phyloP scores from a whole-genome alignment of 92 coral and sea anemone genomes.

The Pocillopora meandrina region DNA sequence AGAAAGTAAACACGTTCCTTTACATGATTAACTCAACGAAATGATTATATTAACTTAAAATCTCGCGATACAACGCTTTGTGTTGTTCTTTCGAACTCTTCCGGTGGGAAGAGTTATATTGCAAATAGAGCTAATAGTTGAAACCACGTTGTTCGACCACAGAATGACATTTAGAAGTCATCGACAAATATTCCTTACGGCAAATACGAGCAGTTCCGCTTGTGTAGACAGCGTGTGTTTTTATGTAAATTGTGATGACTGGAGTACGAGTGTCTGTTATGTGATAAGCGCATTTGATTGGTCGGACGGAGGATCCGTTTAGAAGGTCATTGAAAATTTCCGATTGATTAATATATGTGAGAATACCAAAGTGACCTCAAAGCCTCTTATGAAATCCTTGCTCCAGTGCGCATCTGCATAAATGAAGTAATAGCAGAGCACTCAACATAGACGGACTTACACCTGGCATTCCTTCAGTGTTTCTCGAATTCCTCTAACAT shows the following conservation, averaged over 20 bases:
- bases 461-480: constrained; percentile 32
- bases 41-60: background rate
- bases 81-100: background rate
- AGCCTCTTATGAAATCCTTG: constrained; percentile 25
- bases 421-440: constrained; percentile 17
- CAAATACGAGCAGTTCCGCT: constrained; percentile 12
- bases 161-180: background rate
- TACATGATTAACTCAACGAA: background rate
- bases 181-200: background rate
- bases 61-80: background rate
- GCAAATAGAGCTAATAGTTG: background rate
- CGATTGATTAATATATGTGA: constrained; percentile 39
- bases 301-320: constrained; percentile 9
- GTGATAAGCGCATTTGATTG: constrained; percentile 22
- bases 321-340: constrained; percentile 41
- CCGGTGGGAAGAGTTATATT: background rate
- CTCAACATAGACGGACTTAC: constrained; percentile 28
- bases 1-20: background rate
- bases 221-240: constrained; percentile 1
- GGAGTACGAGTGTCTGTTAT: constrained; percentile 19
- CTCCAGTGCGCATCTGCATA: constrained; percentile 48
- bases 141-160: background rate
- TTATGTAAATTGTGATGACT: constrained; percentile 35
- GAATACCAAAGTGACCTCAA: constrained; percentile 28
- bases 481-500: constrained; percentile 17